These are phyloP conservation scores for Meliscaeva auricollis DNA, from an alignment of 2,888 invertebrate genomes.

Conservation along the genomic window DNA sequence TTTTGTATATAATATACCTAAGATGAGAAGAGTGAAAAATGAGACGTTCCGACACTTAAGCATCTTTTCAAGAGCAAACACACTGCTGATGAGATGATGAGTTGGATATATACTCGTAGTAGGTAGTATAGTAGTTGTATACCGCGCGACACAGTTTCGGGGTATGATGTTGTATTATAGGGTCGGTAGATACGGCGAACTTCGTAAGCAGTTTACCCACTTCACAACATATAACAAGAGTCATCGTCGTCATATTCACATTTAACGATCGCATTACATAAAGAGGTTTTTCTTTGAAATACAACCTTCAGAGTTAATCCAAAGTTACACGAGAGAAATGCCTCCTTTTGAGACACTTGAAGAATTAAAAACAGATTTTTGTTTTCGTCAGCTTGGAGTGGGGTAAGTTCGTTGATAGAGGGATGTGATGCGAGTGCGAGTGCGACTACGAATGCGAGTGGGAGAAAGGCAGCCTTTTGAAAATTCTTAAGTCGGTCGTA, in stretches of 20 bases:
- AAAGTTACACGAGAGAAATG: slow-evolving; percentile 53
- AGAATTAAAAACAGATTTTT: slow-evolving; percentile 48
- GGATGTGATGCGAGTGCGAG: too few relatives aligned
- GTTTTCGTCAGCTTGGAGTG: slow-evolving; percentile 13
- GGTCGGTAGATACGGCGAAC: background rate
- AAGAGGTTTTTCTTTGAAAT: slow-evolving; percentile 64
- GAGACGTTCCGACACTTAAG: slow-evolving; percentile 73
- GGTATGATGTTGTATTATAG: background rate
- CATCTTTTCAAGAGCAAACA: slow-evolving; percentile 64
- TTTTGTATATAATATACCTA: slow-evolving; percentile 43
- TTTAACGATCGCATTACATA: slow-evolving; percentile 63
- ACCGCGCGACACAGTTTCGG: background rate
- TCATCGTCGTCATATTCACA: slow-evolving; percentile 65
- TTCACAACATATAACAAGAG: slow-evolving; percentile 29
- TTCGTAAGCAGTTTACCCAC: slow-evolving; percentile 33
- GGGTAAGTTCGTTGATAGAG: background rate
- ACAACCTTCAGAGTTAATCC: slow-evolving; percentile 70
- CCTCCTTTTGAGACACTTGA: slow-evolving; percentile 36
- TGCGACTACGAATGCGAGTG: background rate
- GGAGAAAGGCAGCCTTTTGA: slow-evolving; percentile 6
- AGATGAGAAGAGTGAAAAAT: slow-evolving; percentile 69
- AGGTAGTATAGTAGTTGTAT: background rate
- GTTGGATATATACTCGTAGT: background rate
- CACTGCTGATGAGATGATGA: slow-evolving; percentile 37
- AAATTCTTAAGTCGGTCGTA: slow-evolving; percentile 38